These are phyloP conservation scores for Hirundo rustica DNA, from an alignment of 2,797 vertebrate species.

Conservation along the genomic window DNA sequence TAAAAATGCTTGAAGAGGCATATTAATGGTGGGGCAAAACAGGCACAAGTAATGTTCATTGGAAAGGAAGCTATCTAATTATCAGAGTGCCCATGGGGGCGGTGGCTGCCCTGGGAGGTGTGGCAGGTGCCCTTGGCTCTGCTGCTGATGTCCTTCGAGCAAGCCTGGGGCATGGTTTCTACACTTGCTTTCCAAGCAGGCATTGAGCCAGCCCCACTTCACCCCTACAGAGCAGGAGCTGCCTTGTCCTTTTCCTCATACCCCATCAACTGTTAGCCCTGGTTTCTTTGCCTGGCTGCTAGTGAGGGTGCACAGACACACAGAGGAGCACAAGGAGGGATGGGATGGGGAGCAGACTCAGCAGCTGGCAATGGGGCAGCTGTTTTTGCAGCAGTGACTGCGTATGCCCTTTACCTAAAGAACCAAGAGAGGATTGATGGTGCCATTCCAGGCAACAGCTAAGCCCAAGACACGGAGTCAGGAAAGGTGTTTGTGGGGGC, in stretches of 20 bases:
- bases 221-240: neutral
- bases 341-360: rapidly evolving
- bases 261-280: neutral
- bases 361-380: neutral
- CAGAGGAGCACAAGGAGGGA: neutral
- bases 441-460: neutral
- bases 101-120: neutral
- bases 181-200: neutral
- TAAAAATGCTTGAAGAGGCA: neutral
- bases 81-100: rapidly evolving
- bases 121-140: neutral
- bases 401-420: neutral
- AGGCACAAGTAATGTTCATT: neutral
- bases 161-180: neutral
- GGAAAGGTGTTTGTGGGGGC: neutral
- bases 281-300: neutral
- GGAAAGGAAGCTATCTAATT: neutral
- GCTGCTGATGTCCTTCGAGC: neutral
- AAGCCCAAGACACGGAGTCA: neutral
- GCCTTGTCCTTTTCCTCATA: neutral
- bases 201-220: rapidly evolving
- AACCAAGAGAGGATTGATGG: neutral
- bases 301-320: neutral
- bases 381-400: neutral
- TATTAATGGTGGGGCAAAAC: neutral